These are phyloP conservation scores for Podabrus alpinus DNA, from an alignment of 2,888 invertebrate genomes.

Conservation along the genomic window DNA sequence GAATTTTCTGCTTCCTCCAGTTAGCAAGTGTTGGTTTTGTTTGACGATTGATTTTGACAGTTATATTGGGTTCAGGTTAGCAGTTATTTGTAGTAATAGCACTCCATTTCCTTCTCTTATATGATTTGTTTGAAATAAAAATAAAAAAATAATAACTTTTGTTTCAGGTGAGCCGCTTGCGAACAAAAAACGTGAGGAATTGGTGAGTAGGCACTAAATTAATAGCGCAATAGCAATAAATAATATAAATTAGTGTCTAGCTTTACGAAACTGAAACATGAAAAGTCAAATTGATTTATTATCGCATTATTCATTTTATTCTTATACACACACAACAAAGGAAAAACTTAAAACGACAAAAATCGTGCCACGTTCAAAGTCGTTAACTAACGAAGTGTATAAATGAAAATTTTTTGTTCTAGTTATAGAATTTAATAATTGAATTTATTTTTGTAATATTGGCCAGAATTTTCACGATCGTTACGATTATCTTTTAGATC, in stretches of 20 bases:
- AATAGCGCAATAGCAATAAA: conserved; percentile 49
- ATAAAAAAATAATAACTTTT: not conserved
- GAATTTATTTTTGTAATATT: not conserved
- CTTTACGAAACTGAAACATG: conserved; percentile 41
- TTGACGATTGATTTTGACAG: conserved; percentile 34
- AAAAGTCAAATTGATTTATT: conserved; percentile 30
- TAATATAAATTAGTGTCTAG: conserved; percentile 47
- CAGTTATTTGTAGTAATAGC: conserved; percentile 26
- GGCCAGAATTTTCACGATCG: not conserved
- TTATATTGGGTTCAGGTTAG: conserved; percentile 29
- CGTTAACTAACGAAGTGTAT: not conserved
- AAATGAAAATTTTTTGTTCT: not conserved
- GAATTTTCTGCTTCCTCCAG: conserved; percentile 29
- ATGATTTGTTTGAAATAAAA: not conserved
- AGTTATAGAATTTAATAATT: not conserved
- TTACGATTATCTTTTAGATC: conserved; percentile 13
- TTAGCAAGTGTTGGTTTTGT: conserved; percentile 29
- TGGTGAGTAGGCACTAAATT: conserved; percentile 51
- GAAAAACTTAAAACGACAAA: not conserved
- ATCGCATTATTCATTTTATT: conserved; percentile 19
- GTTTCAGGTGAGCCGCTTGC: not conserved
- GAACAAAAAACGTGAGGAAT: not conserved
- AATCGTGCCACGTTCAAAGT: not conserved
- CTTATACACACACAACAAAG: conserved; percentile 9
- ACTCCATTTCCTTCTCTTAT: conserved; percentile 7